A percentile compares a stretch with the other conserved stretches of the same genome.
Evolutionary conservation across 2,797 vertebrate species (phyloP).

Genomic region (Fistularia commersonii): DNA sequence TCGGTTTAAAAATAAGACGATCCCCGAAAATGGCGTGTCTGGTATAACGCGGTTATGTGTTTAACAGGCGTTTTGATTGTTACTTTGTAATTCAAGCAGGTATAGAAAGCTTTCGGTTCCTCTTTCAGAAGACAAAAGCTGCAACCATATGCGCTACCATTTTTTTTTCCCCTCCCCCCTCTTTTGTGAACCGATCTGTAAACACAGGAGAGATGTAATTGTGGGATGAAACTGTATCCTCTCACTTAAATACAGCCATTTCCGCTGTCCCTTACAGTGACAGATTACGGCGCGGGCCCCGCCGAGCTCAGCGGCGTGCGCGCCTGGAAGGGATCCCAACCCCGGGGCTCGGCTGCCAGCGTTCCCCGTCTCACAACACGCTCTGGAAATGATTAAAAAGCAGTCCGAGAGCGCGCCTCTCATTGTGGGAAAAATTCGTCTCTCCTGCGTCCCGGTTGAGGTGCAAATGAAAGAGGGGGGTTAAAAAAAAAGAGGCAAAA

Average conservation of each 20-base stretch:
- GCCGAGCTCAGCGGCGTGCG: slow-evolving; percentile 59
- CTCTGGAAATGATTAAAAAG: slow-evolving; percentile 91
- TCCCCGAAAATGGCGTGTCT: no score
- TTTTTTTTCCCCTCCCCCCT: slow-evolving; percentile 56
- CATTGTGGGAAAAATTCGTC: slow-evolving; percentile 75
- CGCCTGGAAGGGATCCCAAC: slow-evolving; percentile 70
- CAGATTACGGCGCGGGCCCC: slow-evolving; percentile 73
- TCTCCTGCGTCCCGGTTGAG: slow-evolving; percentile 74
- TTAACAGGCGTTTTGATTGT: no score
- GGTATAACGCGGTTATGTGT: no score
- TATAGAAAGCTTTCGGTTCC: slow-evolving; percentile 50
- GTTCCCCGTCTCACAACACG: slow-evolving; percentile 68
- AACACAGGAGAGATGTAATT: slow-evolving; percentile 76
- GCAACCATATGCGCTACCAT: slow-evolving; percentile 58
- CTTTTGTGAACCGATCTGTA: slow-evolving; percentile 69
- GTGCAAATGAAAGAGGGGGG: slow-evolving; percentile 63
- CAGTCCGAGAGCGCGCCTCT: slow-evolving; percentile 72
- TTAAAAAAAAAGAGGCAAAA: slow-evolving; percentile 51
- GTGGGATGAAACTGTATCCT: slow-evolving; percentile 76
- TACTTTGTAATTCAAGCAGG: slow-evolving; percentile 56
- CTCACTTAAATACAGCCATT: slow-evolving; percentile 75
- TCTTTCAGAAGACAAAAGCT: slow-evolving; percentile 53
- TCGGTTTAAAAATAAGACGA: no score
- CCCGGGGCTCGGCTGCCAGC: slow-evolving; percentile 64
- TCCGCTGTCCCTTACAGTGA: slow-evolving; percentile 75